Evolutionary conservation across 2,797 vertebrate genomes (phyloP).

Genomic region (Xiphophorus birchmanni): DNA sequence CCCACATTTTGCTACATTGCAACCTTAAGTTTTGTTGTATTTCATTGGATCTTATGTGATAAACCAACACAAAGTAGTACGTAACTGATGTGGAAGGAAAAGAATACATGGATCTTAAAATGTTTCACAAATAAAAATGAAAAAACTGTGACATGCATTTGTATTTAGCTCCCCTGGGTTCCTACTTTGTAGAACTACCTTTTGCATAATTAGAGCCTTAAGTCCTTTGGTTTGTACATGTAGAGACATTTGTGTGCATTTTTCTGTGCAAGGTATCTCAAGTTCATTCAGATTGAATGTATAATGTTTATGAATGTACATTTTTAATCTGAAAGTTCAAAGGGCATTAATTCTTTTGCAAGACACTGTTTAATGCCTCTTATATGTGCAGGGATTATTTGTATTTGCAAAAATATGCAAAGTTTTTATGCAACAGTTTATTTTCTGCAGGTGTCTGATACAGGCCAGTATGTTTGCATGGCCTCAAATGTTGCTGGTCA

Average conservation of each 20-base stretch:
- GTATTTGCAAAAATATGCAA: neutral
- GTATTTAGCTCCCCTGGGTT: neutral
- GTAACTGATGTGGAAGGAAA: neutral
- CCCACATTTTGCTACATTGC: neutral
- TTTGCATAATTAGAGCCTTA: neutral
- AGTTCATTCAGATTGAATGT: neutral
- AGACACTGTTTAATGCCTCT: neutral
- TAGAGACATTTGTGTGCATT: neutral
- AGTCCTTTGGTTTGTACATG: neutral
- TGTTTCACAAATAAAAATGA: neutral
- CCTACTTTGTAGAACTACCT: neutral
- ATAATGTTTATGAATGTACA: neutral
- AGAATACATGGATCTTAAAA: neutral
- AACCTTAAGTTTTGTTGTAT: neutral
- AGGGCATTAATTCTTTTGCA: neutral
- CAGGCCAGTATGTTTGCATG: slow-evolving; percentile 94
- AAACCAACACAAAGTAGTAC: neutral
- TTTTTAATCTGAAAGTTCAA: neutral
- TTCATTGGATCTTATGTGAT: neutral
- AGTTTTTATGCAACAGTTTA: neutral
- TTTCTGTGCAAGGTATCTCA: neutral
- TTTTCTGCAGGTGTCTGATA: slow-evolving; percentile 90
- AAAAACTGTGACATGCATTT: neutral
- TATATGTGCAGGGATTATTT: neutral
- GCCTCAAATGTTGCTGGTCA: slow-evolving; percentile 93